Evolutionary conservation across 1,140 invertebrate species (phyloP), one percentile per base, ranked within the genome.

Genomic region (Eueides isabella): DNA sequence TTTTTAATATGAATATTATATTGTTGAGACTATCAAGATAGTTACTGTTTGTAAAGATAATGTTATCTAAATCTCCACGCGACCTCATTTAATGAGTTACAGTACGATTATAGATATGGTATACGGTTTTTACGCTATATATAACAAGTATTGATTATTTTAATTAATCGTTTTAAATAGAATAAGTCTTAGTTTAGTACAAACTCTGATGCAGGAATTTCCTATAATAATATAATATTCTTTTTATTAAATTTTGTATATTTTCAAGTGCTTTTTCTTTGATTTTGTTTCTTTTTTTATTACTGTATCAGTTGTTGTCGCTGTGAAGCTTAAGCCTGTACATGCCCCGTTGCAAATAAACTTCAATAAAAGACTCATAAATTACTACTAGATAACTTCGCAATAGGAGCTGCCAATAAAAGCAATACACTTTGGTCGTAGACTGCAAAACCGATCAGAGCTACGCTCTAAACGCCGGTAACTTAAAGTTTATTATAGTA

Each of bases 401-500:
- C 48, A 55, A 55, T 48, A 48, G 41, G 44, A 23, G 38, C n/a
- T 31, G 44, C 71, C 82, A 81, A 85, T 89, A 85, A 84, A 85
- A 87, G 80, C 74, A 82, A 80, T 82, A 77, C 83, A 82, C 81
- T 83, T 72, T 65, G 80, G 55, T 75, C 65, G 64, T 74, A 76
- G 79, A 68, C 79, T 74, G 78, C 78, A 70, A 80, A 79, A 71
- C 81, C 75, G 76, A 85, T 86, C 76, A 77, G 61, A 78, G 81
- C 76, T 76, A 75, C 72, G 72, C 74, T 63, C 81, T 82, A 82
- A 86, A 74, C 74, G 77, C 76, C 69, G 68, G 79, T 77, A 83
- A 82, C 81, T 82, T 87, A 85, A 83, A 85, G 69, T 87, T 86
- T 85, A 76, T 80, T 79, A 71, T 70, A 78, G 74, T 76, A 76